Evolutionary conservation across 2,888 invertebrate genomes (phyloP).

Genomic region (Drosophila tripunctata): DNA sequence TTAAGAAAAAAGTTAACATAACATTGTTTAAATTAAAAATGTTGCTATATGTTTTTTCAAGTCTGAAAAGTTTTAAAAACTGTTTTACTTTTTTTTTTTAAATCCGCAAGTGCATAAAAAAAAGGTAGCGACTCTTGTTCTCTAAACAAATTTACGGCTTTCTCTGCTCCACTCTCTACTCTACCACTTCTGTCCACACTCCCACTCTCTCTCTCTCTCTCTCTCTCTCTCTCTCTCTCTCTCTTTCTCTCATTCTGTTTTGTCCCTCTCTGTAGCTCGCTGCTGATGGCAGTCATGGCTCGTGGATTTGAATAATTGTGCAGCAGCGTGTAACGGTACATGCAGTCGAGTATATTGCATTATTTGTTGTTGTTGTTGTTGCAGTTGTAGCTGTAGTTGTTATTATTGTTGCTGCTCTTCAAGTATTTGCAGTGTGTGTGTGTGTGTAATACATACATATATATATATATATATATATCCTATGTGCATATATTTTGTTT

Average conservation of each 20-base stretch:
- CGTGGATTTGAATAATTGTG: conserved; percentile 78
- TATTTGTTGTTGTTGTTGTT: conserved; percentile 29
- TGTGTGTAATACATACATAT: conserved; percentile 1
- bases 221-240: background rate
- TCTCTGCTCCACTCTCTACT: background rate
- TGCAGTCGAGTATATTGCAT: conserved; percentile 60
- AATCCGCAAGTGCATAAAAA: background rate
- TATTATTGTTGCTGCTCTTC: conserved; percentile 17
- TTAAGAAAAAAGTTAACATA: no score
- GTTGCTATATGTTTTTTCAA: no score
- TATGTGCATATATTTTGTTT: conserved; percentile 36
- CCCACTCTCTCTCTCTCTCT: no score
- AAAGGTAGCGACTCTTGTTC: conserved; percentile 1
- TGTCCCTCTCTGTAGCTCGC: background rate
- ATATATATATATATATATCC: conserved; percentile 3
- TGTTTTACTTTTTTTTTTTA: no score
- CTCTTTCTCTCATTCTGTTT: background rate
- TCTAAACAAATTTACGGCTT: background rate
- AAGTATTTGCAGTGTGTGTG: background rate
- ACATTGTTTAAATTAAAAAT: no score
- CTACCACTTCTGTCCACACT: background rate
- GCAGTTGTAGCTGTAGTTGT: background rate
- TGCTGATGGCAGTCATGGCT: conserved; percentile 62
- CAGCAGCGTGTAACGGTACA: conserved; percentile 70
- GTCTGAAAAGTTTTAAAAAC: no score